A percentile compares a stretch with the other conserved stretches of the same genome.
Evolutionary conservation across 1,140 invertebrate genomes (phyloP).

Genomic region (Lucilia cuprina): DNA sequence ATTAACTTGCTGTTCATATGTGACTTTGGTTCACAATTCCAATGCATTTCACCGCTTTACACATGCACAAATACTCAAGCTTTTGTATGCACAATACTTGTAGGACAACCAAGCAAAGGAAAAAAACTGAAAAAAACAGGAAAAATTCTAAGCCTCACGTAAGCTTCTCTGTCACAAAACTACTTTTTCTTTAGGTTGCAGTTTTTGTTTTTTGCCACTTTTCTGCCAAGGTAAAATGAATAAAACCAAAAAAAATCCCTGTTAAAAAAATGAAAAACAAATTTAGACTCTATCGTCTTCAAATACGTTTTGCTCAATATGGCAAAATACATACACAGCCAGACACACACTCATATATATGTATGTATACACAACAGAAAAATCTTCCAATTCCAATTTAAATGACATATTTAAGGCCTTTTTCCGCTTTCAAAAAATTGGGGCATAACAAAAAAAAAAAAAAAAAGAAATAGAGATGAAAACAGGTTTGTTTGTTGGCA

Average conservation of each 20-base stretch:
- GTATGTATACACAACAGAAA: background rate
- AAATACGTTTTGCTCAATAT: slow-evolving; percentile 9
- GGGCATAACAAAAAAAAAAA: background rate
- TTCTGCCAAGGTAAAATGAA: slow-evolving; percentile 5
- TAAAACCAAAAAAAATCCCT: background rate
- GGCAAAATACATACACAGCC: background rate
- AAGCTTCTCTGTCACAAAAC: background rate
- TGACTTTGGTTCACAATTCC: background rate
- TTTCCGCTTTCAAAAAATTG: background rate
- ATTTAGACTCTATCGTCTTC: slow-evolving; percentile 4
- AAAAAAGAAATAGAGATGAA: too few relatives aligned
- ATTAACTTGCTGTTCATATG: background rate
- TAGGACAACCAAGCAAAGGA: background rate
- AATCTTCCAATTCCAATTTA: background rate
- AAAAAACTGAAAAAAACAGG: background rate
- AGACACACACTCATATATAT: background rate
- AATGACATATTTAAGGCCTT: background rate
- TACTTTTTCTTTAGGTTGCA: background rate
- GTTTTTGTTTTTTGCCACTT: background rate
- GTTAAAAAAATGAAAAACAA: background rate
- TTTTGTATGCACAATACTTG: background rate
- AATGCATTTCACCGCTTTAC: background rate
- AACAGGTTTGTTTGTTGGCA: background rate
- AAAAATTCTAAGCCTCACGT: background rate
- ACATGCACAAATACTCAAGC: background rate